These are phyloP conservation scores for Canis aureus DNA, from an alignment of 2,113 vertebrate genomes.

Conservation along the genomic window DNA sequence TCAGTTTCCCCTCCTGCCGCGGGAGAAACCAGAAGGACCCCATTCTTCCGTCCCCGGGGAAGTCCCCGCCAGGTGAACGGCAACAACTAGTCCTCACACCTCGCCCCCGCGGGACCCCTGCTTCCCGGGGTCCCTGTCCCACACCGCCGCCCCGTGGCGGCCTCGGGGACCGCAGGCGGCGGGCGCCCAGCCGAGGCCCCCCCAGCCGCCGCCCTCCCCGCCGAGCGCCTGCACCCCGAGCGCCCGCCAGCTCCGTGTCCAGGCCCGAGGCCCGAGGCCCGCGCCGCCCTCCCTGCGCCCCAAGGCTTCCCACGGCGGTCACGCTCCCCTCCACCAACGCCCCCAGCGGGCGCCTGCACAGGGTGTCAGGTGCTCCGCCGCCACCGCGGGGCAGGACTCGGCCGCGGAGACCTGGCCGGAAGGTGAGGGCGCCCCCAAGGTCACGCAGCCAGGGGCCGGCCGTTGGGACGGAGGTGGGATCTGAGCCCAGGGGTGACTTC, in stretches of 20 bases:
- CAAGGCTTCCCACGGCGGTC: neutral
- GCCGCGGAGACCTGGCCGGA: neutral
- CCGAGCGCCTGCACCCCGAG: too few relatives aligned
- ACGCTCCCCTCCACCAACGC: neutral
- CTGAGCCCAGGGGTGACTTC: neutral
- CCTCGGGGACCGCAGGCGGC: neutral
- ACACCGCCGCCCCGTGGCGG: slow-evolving; percentile 31
- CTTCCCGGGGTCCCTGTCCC: neutral
- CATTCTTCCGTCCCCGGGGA: neutral
- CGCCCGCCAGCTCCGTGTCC: accelerated
- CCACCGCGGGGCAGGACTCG: neutral
- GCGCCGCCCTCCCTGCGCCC: accelerated
- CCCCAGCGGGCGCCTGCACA: neutral
- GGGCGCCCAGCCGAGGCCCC: accelerated
- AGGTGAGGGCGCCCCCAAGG: neutral
- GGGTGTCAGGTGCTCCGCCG: accelerated
- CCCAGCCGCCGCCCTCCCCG: too few relatives aligned
- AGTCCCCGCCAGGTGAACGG: neutral
- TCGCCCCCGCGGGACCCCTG: neutral
- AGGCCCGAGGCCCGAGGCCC: neutral
- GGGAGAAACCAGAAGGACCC: neutral
- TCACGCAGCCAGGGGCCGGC: neutral
- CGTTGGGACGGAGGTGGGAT: neutral
- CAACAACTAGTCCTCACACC: neutral
- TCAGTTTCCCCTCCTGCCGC: neutral